phyloP scores from a whole-genome alignment of 2,888 invertebrate genomes.

The Tiphia femorata region DNA sequence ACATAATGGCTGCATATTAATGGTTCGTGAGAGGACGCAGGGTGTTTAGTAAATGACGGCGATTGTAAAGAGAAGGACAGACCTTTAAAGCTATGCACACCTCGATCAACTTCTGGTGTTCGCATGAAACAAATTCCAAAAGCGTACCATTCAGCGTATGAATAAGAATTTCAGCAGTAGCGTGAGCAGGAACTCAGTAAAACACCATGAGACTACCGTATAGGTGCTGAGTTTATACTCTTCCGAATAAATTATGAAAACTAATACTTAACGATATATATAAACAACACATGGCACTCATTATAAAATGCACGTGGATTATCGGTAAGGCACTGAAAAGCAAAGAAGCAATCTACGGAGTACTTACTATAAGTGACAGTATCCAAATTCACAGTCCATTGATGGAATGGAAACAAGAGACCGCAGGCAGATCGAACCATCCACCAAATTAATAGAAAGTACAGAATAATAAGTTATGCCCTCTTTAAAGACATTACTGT shows the following conservation, averaged over 20 bases:
- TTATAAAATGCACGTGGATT: constrained; percentile 21
- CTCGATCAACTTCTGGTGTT: constrained; percentile 91
- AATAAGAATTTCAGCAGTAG: constrained; percentile 28
- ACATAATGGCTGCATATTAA: constrained; percentile 5
- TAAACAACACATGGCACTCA: constrained; percentile 5
- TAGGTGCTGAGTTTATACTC: constrained; percentile 34
- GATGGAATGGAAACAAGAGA: constrained; percentile 57
- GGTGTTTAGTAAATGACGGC: constrained; percentile 16
- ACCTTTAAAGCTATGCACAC: constrained; percentile 95
- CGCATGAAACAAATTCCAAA: constrained; percentile 75
- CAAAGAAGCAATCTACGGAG: constrained; percentile 40
- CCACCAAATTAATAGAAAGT: constrained; percentile 66
- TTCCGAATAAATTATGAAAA: constrained; percentile 22
- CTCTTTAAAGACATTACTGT: constrained; percentile 5
- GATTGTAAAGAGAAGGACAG: constrained; percentile 68
- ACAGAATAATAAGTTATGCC: constrained; percentile 48
- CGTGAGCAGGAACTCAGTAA: constrained; percentile 33
- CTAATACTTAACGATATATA: constrained; percentile 19
- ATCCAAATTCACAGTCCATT: constrained; percentile 58
- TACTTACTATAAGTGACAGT: constrained; percentile 64
- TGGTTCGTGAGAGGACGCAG: constrained; percentile 4
- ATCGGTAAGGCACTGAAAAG: constrained; percentile 25
- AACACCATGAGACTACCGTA: not conserved
- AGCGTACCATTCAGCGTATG: constrained; percentile 67
- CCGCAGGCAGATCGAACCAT: constrained; percentile 63